Evolutionary conservation across 2,113 vertebrate species (phyloP).

Genomic region (Gadus macrocephalus): DNA sequence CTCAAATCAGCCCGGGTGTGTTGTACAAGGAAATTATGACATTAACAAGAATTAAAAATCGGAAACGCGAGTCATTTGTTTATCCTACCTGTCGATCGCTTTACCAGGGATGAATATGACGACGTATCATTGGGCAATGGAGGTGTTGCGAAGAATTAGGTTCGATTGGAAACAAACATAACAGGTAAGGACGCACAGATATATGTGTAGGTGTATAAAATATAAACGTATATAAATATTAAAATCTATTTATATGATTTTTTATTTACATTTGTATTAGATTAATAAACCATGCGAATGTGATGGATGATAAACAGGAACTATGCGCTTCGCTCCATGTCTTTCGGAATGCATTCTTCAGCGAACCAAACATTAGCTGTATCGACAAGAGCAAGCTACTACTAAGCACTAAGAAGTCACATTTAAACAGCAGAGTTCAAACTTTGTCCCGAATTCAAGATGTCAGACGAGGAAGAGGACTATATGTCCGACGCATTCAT

Average conservation of each 20-base stretch:
- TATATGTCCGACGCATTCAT: conserved; percentile 95
- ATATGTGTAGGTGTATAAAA: conserved; percentile 11
- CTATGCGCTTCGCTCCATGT: conserved; percentile 16
- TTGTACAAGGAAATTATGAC: too few species aligned
- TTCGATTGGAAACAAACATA: conserved; percentile 31
- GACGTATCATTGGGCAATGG: conserved; percentile 26
- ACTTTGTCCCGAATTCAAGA: conserved; percentile 16
- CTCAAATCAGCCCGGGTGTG: too few species aligned
- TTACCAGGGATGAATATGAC: conserved; percentile 50
- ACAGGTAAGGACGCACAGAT: background rate
- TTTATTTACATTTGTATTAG: too few species aligned
- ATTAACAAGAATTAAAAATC: background rate
- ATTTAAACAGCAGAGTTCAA: background rate
- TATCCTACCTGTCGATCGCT: conserved; percentile 43
- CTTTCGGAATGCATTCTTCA: conserved; percentile 15
- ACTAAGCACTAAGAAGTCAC: background rate
- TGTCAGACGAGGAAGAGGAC: conserved; percentile 86
- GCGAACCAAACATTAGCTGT: conserved; percentile 34
- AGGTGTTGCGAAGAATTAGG: conserved; percentile 39
- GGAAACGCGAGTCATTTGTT: background rate
- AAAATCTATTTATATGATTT: background rate
- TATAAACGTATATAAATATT: background rate
- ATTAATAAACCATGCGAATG: too few species aligned
- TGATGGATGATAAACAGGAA: too few species aligned
- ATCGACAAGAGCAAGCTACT: background rate